Evolutionary conservation across 2,797 vertebrate species (phyloP).

Genomic region (Parotocinclus haroldoi): DNA sequence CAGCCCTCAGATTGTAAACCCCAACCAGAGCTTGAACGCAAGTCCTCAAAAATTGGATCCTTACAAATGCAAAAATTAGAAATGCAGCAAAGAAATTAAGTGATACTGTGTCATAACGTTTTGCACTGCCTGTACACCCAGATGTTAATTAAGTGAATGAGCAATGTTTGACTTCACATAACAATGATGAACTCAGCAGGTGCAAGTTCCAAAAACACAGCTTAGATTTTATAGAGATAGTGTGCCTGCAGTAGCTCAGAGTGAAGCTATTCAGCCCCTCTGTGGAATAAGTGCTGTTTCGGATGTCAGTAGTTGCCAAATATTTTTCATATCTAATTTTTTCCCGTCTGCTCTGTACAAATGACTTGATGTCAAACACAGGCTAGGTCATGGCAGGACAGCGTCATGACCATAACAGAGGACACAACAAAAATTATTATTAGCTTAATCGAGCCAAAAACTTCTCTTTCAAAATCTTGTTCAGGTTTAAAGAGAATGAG

Average conservation of each 20-base stretch:
- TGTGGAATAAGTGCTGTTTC: slow-evolving; percentile 33
- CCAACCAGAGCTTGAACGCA: no score
- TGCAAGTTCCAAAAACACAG: slow-evolving; percentile 32
- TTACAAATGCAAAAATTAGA: slow-evolving; percentile 10
- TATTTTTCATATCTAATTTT: slow-evolving; percentile 43
- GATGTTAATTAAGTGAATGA: slow-evolving; percentile 30
- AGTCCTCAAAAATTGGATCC: neutral
- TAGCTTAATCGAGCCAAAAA: no score
- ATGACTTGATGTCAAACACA: slow-evolving; percentile 41
- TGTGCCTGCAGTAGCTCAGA: slow-evolving; percentile 22
- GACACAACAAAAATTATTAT: neutral
- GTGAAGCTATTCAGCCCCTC: slow-evolving; percentile 22
- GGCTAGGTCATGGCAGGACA: slow-evolving; percentile 43
- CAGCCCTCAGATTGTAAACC: no score
- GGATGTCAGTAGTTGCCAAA: slow-evolving; percentile 41
- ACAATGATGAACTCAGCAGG: slow-evolving; percentile 32
- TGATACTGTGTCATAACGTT: slow-evolving; percentile 16
- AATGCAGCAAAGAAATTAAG: slow-evolving; percentile 31
- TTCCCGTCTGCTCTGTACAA: slow-evolving; percentile 30
- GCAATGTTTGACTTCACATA: slow-evolving; percentile 28
- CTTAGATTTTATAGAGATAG: slow-evolving; percentile 20
- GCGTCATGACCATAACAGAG: slow-evolving; percentile 20
- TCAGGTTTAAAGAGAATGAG: slow-evolving; percentile 13
- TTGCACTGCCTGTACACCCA: slow-evolving; percentile 16
- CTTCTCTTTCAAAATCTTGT: slow-evolving; percentile 22